Evolutionary conservation across 2,888 invertebrate species (phyloP).

Genomic region (Zaprionus lineosus): DNA sequence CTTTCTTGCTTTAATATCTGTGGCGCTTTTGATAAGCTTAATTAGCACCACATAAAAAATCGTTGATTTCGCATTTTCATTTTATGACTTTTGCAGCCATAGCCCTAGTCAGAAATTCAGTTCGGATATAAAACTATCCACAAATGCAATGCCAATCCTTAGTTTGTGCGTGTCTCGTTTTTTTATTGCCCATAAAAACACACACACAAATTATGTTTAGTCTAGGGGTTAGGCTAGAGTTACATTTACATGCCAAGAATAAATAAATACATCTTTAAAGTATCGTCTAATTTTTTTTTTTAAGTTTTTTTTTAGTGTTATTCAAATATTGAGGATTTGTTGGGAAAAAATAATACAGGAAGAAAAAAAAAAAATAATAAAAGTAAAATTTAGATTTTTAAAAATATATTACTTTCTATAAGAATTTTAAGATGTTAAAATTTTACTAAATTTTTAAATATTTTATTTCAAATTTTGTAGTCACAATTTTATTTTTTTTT

Average conservation of each 20-base stretch:
- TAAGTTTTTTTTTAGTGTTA: no score
- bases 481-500: no score
- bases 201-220: background rate
- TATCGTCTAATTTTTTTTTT: no score
- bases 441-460: conserved; percentile 7
- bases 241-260: no score
- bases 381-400: no score
- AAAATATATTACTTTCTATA: no score
- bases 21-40: conserved; percentile 58
- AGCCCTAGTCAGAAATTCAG: conserved; percentile 4
- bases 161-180: conserved; percentile 23
- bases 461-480: conserved; percentile 8
- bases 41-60: conserved; percentile 60
- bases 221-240: background rate
- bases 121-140: conserved; percentile 4
- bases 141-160: conserved; percentile 11
- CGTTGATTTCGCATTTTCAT: conserved; percentile 18
- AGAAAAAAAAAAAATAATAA: no score
- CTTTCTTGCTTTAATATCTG: conserved; percentile 17
- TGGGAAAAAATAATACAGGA: no score
- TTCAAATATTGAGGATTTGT: no score
- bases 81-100: background rate
- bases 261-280: no score
- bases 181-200: background rate
- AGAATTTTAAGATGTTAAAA: no score